These are phyloP conservation scores for Hypomecis atomaria DNA, from an alignment of 2,888 invertebrate species.

Conservation along the genomic window DNA sequence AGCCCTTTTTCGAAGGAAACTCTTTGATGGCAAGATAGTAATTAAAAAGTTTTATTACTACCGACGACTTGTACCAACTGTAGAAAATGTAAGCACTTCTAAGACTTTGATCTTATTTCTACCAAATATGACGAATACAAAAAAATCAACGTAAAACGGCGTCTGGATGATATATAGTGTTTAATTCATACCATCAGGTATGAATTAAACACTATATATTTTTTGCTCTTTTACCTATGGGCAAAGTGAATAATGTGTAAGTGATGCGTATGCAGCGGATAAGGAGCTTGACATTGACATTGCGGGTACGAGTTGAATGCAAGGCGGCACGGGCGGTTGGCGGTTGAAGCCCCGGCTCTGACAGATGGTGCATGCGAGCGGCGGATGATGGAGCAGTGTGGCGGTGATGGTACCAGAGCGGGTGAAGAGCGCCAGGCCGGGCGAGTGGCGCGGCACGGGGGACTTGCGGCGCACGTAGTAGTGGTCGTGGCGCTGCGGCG, in stretches of 20 bases:
- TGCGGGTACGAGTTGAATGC: constrained; percentile 52
- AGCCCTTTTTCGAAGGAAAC: constrained; percentile 1
- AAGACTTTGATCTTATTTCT: not conserved
- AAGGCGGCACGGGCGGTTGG: constrained; percentile 35
- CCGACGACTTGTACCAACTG: not conserved
- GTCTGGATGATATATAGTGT: constrained; percentile 1
- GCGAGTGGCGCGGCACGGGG: constrained; percentile 74
- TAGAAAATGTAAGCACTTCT: not conserved
- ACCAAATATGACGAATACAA: not conserved
- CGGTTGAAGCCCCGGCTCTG: not conserved
- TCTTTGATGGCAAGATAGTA: not conserved
- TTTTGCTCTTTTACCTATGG: constrained; percentile 1
- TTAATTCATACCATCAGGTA: too few relatives aligned
- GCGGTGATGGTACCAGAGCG: constrained; percentile 67
- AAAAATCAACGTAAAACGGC: constrained; percentile 1
- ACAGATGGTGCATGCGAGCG: not conserved
- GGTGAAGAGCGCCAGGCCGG: constrained; percentile 78
- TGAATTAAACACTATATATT: constrained; percentile 24
- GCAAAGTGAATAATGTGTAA: constrained; percentile 8
- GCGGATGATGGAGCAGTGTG: constrained; percentile 1
- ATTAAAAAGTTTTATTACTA: not conserved
- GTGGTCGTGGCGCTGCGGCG: constrained; percentile 78
- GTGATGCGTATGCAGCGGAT: constrained; percentile 45
- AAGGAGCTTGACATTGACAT: constrained; percentile 68
- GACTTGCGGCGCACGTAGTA: constrained; percentile 83